phyloP scores from a whole-genome alignment of 1,140 invertebrate species.

The Microplitis mediator region DNA sequence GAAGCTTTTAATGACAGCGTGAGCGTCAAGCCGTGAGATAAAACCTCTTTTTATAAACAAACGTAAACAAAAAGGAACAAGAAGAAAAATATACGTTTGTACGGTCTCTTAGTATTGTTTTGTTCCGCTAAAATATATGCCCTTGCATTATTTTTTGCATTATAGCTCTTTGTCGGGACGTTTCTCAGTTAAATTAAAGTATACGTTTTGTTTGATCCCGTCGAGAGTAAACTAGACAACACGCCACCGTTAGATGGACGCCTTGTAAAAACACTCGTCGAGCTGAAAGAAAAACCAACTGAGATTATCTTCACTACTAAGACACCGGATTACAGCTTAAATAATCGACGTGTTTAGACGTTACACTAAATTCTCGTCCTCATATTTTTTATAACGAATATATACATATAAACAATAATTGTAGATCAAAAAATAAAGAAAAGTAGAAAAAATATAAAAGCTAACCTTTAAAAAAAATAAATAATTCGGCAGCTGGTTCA shows the following conservation, averaged over 20 bases:
- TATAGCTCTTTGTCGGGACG: constrained; percentile 28
- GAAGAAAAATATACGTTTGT: constrained; percentile 14
- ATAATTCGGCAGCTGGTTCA: too few species aligned
- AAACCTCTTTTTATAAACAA: constrained; percentile 22
- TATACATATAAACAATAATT: too few species aligned
- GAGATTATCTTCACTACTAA: constrained; percentile 1
- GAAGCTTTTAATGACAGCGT: constrained; percentile 37
- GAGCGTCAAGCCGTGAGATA: constrained; percentile 37
- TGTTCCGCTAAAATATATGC: constrained; percentile 31
- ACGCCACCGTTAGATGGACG: not conserved
- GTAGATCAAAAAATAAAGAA: too few species aligned
- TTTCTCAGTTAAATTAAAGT: constrained; percentile 34
- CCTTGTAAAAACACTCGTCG: not conserved
- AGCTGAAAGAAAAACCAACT: constrained; percentile 5
- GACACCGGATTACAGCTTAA: constrained; percentile 4
- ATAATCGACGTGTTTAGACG: not conserved
- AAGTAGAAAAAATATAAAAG: too few species aligned
- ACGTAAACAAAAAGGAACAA: not conserved
- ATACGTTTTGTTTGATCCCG: constrained; percentile 33
- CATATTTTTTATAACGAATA: too few species aligned
- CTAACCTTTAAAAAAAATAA: too few species aligned
- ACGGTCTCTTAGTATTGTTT: constrained; percentile 1
- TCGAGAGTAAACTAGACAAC: constrained; percentile 13
- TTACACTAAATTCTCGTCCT: not conserved
- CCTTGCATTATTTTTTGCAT: constrained; percentile 41